Evolutionary conservation across 2,888 invertebrate genomes (phyloP), one percentile per base, ranked within the genome.

Genomic region (Plebejus melissa): DNA sequence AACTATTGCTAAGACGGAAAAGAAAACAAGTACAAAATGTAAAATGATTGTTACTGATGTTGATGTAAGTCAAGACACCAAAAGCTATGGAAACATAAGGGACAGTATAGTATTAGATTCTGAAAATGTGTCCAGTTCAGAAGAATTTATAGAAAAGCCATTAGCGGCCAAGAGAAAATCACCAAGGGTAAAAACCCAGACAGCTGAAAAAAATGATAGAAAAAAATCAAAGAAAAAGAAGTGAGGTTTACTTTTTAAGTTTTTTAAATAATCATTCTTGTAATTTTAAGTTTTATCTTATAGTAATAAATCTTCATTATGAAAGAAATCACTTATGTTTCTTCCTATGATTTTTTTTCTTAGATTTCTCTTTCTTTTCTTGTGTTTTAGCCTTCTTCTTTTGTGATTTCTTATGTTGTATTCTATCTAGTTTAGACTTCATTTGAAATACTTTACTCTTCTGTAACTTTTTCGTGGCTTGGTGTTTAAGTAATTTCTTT

Each of bases 401-500:
- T 77, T 90, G 89, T 0, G 95, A 94, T 83, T 95, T 97, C 81
- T 94, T 96, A 83, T 97, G 96, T 80, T 95, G 95, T 74, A 94
- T 90, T 79, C 95, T 94, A 78, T 97, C 96, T 41, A 97, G 82
- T 85, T 95, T 96, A 80, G 95, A 96, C 83, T 97, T 97, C 88
- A 94, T 94, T 90, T 96, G 96, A 82, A 96, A 97, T 0, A 95
- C 94, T 94, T 96, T 97, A 83, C 96, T 97, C 80, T 96, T 96
- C 83, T 96, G 95, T 22, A 97, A 94, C 84, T 95, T 95, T 82
- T 96, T 96, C 0, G 96, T 94, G 0, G 97, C 96, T 84, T 96
- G 95, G 79, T 95, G 95, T 82, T 96, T 96, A 9, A 97, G 91
- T 78, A 95, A 89, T 81, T 93, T 95, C 82, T 96, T 96, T 1